phyloP scores from a whole-genome alignment of 2,113 vertebrate genomes.

The Sinocyclocheilus anshuiensis region DNA sequence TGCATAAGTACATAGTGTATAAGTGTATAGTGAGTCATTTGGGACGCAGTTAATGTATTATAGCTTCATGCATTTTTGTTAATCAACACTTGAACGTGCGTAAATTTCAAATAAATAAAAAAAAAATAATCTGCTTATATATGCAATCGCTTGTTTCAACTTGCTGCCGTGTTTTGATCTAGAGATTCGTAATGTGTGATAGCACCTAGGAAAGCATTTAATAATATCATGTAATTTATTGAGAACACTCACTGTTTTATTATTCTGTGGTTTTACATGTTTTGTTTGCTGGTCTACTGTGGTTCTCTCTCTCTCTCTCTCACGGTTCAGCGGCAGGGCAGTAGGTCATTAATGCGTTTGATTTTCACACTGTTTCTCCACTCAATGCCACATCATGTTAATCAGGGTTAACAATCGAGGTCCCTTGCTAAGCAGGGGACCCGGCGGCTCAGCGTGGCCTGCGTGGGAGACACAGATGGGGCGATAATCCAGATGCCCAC shows the following conservation, averaged over 20 bases:
- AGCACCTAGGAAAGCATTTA: no score
- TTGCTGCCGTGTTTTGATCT: no score
- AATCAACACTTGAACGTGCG: no score
- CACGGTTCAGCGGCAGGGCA: constrained; percentile 73
- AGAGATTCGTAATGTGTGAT: no score
- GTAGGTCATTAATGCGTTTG: constrained; percentile 71
- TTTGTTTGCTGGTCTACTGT: not conserved
- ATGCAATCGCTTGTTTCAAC: no score
- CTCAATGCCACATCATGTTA: constrained; percentile 76
- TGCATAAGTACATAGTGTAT: no score
- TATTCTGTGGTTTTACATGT: not conserved
- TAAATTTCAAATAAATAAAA: no score
- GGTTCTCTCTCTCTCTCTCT: constrained; percentile 24
- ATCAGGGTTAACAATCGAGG: constrained; percentile 78
- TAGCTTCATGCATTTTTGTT: no score
- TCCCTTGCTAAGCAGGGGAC: constrained; percentile 69
- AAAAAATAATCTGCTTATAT: no score
- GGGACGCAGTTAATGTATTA: no score
- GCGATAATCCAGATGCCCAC: constrained; percentile 64
- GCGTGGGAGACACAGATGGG: constrained; percentile 73
- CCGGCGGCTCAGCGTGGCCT: constrained; percentile 68
- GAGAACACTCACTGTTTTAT: not conserved
- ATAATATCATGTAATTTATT: no score
- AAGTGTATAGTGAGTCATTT: no score
- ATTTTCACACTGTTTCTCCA: constrained; percentile 77